phyloP scores from a whole-genome alignment of 2,888 invertebrate species.

The Encarsia formosa region DNA sequence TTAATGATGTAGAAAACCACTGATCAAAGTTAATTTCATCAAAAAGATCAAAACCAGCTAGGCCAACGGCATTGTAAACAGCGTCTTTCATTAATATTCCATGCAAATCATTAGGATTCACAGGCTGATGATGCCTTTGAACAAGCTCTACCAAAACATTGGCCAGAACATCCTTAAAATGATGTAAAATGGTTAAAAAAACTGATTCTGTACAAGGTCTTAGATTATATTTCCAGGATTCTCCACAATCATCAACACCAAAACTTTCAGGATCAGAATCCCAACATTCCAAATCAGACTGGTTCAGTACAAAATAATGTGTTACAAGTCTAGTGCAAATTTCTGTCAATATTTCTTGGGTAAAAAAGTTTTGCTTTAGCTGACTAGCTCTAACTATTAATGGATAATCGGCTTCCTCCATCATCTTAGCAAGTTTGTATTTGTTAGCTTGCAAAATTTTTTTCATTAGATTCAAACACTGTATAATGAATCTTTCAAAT shows the following conservation, averaged over 20 bases:
- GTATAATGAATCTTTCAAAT: too few species aligned
- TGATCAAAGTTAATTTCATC: conserved; percentile 88
- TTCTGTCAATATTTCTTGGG: conserved; percentile 69
- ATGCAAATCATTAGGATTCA: conserved; percentile 68
- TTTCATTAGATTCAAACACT: too few species aligned
- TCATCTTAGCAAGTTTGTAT: too few species aligned
- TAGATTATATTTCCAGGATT: conserved; percentile 90
- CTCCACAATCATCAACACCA: conserved; percentile 80
- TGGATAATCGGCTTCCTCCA: conserved; percentile 48
- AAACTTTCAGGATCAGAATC: conserved; percentile 87
- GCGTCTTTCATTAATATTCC: conserved; percentile 86
- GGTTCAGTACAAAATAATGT: conserved; percentile 81
- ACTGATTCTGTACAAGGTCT: conserved; percentile 86
- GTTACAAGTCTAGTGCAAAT: conserved; percentile 81
- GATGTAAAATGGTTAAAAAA: conserved; percentile 78
- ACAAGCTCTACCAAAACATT: conserved; percentile 73
- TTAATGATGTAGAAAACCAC: conserved; percentile 81
- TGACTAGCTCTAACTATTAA: conserved; percentile 61
- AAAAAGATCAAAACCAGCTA: conserved; percentile 84
- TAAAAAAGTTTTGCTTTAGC: conserved; percentile 74
- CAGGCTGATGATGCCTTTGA: conserved; percentile 62
- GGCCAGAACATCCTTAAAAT: conserved; percentile 68
- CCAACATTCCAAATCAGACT: conserved; percentile 82
- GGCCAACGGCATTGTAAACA: conserved; percentile 86
- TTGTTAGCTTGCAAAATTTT: too few species aligned